Conservation (phyloP, 1,140 invertebrate genomes). For the Varroa destructor region DNA sequence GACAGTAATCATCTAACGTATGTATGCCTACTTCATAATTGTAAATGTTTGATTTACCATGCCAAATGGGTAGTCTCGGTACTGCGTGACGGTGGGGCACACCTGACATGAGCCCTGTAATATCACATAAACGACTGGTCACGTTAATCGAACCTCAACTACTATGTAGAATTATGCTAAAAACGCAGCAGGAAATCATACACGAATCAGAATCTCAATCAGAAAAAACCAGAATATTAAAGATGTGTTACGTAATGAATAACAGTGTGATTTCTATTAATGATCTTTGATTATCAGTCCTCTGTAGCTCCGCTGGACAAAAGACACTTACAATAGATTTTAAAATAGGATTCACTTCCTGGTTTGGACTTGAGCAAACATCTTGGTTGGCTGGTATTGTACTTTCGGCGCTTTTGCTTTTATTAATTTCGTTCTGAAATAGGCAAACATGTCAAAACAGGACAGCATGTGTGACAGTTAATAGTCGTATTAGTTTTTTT, state of each 20-base stretch:
- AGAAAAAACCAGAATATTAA: too few relatives aligned
- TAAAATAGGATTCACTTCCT: conserved; percentile 22
- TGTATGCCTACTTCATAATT: too few relatives aligned
- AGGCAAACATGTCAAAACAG: background rate
- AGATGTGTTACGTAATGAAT: too few relatives aligned
- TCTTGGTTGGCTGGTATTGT: conserved; percentile 26
- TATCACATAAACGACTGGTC: too few relatives aligned
- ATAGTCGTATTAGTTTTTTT: background rate
- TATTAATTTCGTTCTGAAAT: conserved; percentile 23
- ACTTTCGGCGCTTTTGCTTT: conserved; percentile 27
- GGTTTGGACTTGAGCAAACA: conserved; percentile 27
- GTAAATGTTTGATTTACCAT: background rate
- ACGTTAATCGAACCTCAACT: too few relatives aligned
- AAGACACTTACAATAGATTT: conserved; percentile 12
- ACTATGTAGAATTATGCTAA: too few relatives aligned
- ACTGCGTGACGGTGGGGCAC: conserved; percentile 23
- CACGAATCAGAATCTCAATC: too few relatives aligned
- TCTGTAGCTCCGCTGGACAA: too few relatives aligned
- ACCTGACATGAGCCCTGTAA: conserved; percentile 21
- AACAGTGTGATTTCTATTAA: too few relatives aligned
- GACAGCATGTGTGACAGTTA: background rate
- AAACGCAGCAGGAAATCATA: too few relatives aligned
- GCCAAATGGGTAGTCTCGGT: conserved; percentile 18
- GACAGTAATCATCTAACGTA: too few relatives aligned
- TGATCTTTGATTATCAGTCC: too few relatives aligned